Conservation (phyloP, 2,113 vertebrate genomes). For the Carassius gibelio region DNA sequence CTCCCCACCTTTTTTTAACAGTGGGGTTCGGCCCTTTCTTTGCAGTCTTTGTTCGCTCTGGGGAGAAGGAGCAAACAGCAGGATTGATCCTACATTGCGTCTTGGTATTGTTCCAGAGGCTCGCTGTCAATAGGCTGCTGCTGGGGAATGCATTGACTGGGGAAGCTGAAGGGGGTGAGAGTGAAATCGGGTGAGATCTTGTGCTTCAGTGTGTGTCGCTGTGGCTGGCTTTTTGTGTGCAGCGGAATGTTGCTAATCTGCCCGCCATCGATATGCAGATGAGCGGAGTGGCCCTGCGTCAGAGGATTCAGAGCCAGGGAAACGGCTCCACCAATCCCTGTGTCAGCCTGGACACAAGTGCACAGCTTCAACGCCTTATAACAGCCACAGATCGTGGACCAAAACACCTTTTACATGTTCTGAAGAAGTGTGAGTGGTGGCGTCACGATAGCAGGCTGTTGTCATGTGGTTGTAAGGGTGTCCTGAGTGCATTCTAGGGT, state of each 20-base stretch:
- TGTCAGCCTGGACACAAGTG: neutral
- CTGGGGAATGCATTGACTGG: slow-evolving; percentile 85
- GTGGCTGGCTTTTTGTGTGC: slow-evolving; percentile 87
- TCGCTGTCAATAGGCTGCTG: slow-evolving; percentile 81
- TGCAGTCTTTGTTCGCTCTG: slow-evolving; percentile 81
- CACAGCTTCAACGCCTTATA: neutral
- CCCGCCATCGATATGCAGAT: slow-evolving; percentile 83
- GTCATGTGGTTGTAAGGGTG: too few species aligned
- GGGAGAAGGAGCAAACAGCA: slow-evolving; percentile 84
- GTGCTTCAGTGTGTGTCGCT: slow-evolving; percentile 68
- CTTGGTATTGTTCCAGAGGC: slow-evolving; percentile 86
- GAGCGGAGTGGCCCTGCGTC: slow-evolving; percentile 58
- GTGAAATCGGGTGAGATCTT: slow-evolving; percentile 61
- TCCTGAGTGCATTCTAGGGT: neutral
- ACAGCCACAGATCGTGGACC: neutral
- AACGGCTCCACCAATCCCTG: slow-evolving; percentile 36
- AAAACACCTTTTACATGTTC: neutral
- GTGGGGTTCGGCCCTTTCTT: slow-evolving; percentile 82
- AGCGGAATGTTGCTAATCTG: slow-evolving; percentile 88
- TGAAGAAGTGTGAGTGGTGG: neutral
- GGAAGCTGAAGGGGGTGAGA: slow-evolving; percentile 83
- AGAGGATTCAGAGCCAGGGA: slow-evolving; percentile 61
- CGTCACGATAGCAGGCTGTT: neutral
- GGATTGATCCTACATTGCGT: slow-evolving; percentile 87
- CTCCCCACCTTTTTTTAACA: slow-evolving; percentile 70